These are phyloP conservation scores for Lamellibrachia luymesi DNA, from an alignment of 1,140 invertebrate genomes.

Conservation along the genomic window DNA sequence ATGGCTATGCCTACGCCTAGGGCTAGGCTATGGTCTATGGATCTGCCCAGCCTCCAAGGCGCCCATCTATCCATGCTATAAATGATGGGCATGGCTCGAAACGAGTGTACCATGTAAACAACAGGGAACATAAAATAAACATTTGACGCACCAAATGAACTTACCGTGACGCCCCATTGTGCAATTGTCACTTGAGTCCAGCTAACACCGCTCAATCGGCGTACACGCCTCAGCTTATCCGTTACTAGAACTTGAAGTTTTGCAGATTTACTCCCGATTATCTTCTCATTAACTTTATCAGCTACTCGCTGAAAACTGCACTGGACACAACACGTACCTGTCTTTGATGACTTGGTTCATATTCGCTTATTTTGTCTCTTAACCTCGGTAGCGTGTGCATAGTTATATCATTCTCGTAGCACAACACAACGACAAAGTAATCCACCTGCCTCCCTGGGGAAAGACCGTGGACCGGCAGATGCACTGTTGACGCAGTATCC, in stretches of 20 bases:
- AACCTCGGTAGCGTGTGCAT: background rate
- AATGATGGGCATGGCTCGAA: no score
- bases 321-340: background rate
- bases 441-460: background rate
- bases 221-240: background rate
- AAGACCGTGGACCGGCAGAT: background rate
- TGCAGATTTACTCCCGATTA: background rate
- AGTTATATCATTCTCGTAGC: background rate
- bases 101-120: no score
- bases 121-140: background rate
- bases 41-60: no score
- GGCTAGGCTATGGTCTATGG: no score
- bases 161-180: background rate
- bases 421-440: background rate
- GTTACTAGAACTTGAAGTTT: background rate
- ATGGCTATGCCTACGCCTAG: no score
- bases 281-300: background rate
- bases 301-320: background rate
- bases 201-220: background rate
- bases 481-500: background rate
- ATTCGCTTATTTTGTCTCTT: background rate
- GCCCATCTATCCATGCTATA: no score
- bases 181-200: background rate
- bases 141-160: background rate
- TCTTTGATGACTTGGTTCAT: background rate